Evolutionary conservation across 2,888 invertebrate species (phyloP).

Genomic region (Bugula neritina): DNA sequence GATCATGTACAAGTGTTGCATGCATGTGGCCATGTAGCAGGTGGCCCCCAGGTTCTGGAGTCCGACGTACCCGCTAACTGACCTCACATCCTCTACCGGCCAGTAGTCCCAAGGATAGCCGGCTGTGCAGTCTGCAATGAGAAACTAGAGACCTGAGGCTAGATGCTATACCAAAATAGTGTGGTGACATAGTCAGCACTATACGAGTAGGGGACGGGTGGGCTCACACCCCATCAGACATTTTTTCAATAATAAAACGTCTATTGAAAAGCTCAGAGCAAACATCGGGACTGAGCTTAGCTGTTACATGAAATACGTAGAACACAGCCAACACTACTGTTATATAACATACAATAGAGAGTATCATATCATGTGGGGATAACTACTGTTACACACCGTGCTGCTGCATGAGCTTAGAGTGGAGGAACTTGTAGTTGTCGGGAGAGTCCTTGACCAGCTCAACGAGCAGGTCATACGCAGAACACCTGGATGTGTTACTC

Average conservation of each 20-base stretch:
- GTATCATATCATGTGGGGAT: no score
- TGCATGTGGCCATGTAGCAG: constrained; percentile 94
- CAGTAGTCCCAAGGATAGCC: constrained; percentile 95
- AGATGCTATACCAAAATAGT: no score
- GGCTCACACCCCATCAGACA: no score
- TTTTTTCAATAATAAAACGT: no score
- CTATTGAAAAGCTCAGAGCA: no score
- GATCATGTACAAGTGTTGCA: constrained; percentile 96
- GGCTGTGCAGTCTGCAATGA: constrained; percentile 60
- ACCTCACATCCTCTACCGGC: constrained; percentile 90
- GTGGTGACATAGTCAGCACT: no score
- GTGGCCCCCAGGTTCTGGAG: constrained; percentile 90
- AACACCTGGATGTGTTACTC: constrained; percentile 75
- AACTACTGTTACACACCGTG: no score
- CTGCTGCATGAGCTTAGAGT: constrained; percentile 75
- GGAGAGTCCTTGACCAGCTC: constrained; percentile 79
- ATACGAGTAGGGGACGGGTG: no score
- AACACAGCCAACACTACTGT: no score
- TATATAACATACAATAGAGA: no score
- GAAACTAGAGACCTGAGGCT: neutral
- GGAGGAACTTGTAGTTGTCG: constrained; percentile 77
- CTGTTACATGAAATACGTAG: no score
- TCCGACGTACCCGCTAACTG: constrained; percentile 89
- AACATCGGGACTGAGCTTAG: no score
- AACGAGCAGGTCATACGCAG: constrained; percentile 82